Percentiles rank a stretch among this genome's conserved stretches.
Conservation (phyloP, 2,888 invertebrate species). For the Argyresthia goedartella region DNA sequence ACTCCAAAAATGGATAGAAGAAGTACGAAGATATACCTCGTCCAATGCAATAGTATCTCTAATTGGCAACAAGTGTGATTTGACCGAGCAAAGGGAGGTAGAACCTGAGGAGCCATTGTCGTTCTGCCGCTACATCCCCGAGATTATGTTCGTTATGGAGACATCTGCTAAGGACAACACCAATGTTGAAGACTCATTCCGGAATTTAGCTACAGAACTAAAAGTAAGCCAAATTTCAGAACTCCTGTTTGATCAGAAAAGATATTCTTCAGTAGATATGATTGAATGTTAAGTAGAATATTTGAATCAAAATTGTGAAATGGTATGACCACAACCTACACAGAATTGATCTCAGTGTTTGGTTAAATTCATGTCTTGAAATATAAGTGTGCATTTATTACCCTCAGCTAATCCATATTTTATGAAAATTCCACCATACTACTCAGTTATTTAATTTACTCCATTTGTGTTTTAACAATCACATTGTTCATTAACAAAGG, state of each 20-base stretch:
- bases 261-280: no score
- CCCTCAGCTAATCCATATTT: no score
- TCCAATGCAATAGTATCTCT: conserved; percentile 91
- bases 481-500: no score
- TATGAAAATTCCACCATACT: no score
- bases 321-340: no score
- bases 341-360: no score
- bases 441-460: no score
- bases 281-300: no score
- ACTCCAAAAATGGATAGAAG: conserved; percentile 95
- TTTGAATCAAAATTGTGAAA: no score
- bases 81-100: conserved; percentile 85
- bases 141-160: conserved; percentile 88
- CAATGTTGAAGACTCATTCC: conserved; percentile 91
- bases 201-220: conserved; percentile 86
- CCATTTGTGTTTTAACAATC: background rate
- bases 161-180: conserved; percentile 93
- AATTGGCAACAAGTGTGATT: conserved; percentile 93
- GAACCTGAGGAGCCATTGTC: conserved; percentile 89
- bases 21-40: conserved; percentile 93
- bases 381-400: no score
- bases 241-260: no score
- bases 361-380: no score
- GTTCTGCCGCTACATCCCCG: conserved; percentile 87
- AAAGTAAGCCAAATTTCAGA: conserved; percentile 65